Conservation (phyloP, 2,888 invertebrate species). For the Euphydryas editha region DNA sequence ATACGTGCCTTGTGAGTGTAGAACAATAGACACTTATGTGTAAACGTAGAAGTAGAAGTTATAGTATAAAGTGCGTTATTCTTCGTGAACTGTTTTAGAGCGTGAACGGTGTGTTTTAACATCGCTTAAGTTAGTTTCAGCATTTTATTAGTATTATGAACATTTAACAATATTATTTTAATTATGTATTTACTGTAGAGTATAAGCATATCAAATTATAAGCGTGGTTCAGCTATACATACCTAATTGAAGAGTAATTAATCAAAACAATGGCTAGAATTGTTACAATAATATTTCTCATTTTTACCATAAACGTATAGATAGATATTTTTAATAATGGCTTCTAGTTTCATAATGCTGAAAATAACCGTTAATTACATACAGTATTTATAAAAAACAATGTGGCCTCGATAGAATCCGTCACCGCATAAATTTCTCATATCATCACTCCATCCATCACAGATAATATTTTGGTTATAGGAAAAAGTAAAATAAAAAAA, state of each 20-base stretch:
- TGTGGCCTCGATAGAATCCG: constrained; percentile 40
- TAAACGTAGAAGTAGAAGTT: constrained; percentile 49
- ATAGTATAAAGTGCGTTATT: constrained; percentile 43
- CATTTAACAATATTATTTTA: constrained; percentile 52
- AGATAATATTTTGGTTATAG: constrained; percentile 46
- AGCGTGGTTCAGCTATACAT: constrained; percentile 16
- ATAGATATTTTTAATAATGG: constrained; percentile 12
- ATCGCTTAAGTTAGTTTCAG: constrained; percentile 69
- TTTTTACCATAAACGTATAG: constrained; percentile 4
- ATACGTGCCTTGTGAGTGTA: constrained; percentile 76
- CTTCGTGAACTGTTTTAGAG: constrained; percentile 25
- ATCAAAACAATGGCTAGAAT: neutral
- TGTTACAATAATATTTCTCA: neutral
- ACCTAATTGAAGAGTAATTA: neutral
- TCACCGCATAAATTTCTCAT: constrained; percentile 57
- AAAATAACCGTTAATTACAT: constrained; percentile 1
- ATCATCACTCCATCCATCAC: constrained; percentile 75
- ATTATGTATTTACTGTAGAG: constrained; percentile 50
- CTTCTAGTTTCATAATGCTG: constrained; percentile 13
- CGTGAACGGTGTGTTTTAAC: constrained; percentile 53
- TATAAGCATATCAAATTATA: constrained; percentile 59
- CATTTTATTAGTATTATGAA: constrained; percentile 71
- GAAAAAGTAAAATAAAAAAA: constrained; percentile 26
- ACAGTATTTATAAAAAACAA: constrained; percentile 9
- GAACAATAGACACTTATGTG: constrained; percentile 46